Conservation (phyloP, 2,888 invertebrate genomes). For the Biston betularia region DNA sequence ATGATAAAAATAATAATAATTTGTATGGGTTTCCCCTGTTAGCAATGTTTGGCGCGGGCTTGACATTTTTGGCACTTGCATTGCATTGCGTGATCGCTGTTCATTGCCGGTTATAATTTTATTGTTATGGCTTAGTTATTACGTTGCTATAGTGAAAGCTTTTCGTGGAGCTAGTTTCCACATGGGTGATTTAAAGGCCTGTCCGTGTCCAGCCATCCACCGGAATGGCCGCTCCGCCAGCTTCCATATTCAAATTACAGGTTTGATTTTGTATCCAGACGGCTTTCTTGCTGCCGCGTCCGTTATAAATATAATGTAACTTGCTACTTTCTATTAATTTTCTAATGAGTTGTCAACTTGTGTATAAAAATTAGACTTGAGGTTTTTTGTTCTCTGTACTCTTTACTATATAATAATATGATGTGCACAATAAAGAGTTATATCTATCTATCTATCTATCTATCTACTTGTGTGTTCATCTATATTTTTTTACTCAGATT, state of each 20-base stretch:
- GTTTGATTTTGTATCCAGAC: conserved; percentile 65
- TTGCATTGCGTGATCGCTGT: conserved; percentile 5
- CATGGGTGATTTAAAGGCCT: conserved; percentile 60
- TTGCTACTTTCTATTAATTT: conserved; percentile 37
- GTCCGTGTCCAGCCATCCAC: conserved; percentile 38
- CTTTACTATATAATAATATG: too few relatives aligned
- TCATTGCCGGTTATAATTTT: conserved; percentile 34
- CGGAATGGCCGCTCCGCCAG: conserved; percentile 40
- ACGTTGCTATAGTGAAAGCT: conserved; percentile 32
- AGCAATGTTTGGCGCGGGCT: not conserved
- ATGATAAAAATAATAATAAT: not conserved
- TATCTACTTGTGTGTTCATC: too few relatives aligned
- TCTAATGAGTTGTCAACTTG: conserved; percentile 23
- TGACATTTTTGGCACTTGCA: conserved; percentile 15
- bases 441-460: too few relatives aligned
- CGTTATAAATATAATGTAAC: conserved; percentile 25
- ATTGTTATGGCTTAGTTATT: conserved; percentile 24
- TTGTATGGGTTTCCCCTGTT: not conserved
- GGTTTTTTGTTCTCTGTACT: not conserved
- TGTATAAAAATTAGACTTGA: not conserved
- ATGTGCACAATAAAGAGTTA: too few relatives aligned
- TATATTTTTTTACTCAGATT: too few relatives aligned
- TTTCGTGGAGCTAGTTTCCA: conserved; percentile 58
- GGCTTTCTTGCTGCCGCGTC: conserved; percentile 27
- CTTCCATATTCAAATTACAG: conserved; percentile 75